Percentiles rank a stretch among this genome's conserved stretches.
phyloP scores from a whole-genome alignment of 2,888 invertebrate species.

The Autographa pulchrina region DNA sequence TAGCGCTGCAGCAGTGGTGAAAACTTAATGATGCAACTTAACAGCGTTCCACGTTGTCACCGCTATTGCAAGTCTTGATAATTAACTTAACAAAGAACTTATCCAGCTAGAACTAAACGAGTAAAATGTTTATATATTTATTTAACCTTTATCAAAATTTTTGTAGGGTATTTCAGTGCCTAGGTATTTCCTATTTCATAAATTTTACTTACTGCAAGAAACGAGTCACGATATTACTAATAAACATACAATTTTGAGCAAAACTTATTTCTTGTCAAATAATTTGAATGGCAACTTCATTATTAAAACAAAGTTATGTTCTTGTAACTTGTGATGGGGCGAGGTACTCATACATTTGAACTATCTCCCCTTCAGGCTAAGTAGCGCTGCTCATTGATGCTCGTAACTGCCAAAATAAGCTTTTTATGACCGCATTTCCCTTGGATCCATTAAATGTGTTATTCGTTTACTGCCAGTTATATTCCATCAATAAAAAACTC shows the following conservation, averaged over 20 bases:
- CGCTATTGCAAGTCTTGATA: conserved; percentile 41
- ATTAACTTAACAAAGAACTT: conserved; percentile 57
- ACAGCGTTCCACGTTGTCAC: conserved; percentile 29
- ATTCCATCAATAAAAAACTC: conserved; percentile 55
- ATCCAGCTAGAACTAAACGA: conserved; percentile 17
- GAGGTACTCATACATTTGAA: conserved; percentile 15
- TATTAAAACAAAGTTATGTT: background rate
- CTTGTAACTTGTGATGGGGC: background rate
- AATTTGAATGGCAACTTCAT: too few relatives aligned
- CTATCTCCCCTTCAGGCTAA: conserved; percentile 11
- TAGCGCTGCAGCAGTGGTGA: conserved; percentile 43
- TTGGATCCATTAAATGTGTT: conserved; percentile 45
- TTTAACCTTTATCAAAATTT: background rate
- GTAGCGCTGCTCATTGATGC: conserved; percentile 15
- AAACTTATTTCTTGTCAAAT: too few relatives aligned
- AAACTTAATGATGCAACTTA: conserved; percentile 60
- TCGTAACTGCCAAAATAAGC: conserved; percentile 7
- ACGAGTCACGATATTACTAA: background rate
- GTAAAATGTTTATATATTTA: background rate
- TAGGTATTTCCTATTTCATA: background rate
- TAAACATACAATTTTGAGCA: background rate
- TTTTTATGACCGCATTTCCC: conserved; percentile 35
- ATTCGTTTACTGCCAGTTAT: conserved; percentile 62
- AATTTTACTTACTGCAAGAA: background rate
- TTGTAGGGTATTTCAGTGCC: background rate